Evolutionary conservation across 2,888 invertebrate genomes (phyloP), one percentile per base, ranked within the genome.

Genomic region (Agrochola macilenta): DNA sequence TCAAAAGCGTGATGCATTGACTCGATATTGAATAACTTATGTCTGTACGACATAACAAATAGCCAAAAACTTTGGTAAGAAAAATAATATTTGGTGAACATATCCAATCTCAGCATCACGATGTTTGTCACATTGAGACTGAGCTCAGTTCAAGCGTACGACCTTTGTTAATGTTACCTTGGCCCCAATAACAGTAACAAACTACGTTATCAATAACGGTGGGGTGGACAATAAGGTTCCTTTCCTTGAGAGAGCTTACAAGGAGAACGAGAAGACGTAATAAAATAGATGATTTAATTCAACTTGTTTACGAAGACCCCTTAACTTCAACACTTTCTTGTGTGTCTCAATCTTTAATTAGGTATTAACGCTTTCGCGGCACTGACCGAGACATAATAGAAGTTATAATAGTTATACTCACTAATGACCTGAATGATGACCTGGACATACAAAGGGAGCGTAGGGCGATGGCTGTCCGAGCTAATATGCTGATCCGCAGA

Each of bases 141-240:
- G n/a, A 76, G 20, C 4, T 66, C 30, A 60, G 61, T 63, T 63
- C 35, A 61, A 71, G 26, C 57, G 83, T 43, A 17, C 49, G 65
- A 74, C 73, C 73, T 72, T 39, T 26, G 23, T 73, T 60, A 17
- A 39, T 30, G 78, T 69, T 52, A 69, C 81, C 69, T 78, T 81
- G 79, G 20, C 83, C 74, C n/a, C n/a, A n/a, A n/a, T n/a, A n/a
- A n/a, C n/a, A n/a, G n/a, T n/a, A n/a, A n/a, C n/a, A n/a, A n/a
- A n/a, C n/a, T n/a, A n/a, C n/a, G n/a, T n/a, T n/a, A n/a, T n/a
- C 43, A 70, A 66, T 69, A 82, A 35, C 35, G 54, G 9, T 26
- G 17, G 43, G 46, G 57, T 61, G 63, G 14, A 54, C 69, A 61
- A 20, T 23, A 63, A 14, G 26, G 23, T 58, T 77, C 17, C n/a